These are phyloP conservation scores for Drosophila bocqueti DNA, from an alignment of 1,140 invertebrate species.

Conservation along the genomic window DNA sequence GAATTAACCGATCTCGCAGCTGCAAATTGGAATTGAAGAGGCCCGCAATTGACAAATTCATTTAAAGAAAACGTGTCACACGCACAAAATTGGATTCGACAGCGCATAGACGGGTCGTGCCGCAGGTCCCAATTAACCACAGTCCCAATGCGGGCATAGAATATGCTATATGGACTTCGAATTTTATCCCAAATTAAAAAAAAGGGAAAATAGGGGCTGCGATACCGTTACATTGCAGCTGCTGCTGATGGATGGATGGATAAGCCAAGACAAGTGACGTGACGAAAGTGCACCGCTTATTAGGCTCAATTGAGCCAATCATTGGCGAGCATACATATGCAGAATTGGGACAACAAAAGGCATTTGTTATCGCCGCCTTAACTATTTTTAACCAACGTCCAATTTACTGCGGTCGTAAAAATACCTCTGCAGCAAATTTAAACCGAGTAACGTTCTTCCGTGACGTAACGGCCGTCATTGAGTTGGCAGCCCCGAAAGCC, in stretches of 20 bases:
- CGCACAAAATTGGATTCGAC: conserved; percentile 48
- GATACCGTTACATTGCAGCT: conserved; percentile 18
- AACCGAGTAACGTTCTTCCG: not conserved
- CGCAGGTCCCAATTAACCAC: conserved; percentile 6
- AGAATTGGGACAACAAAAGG: conserved; percentile 23
- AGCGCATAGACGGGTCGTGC: conserved; percentile 6
- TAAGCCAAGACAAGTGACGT: conserved; percentile 15
- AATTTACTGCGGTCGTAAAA: conserved; percentile 41
- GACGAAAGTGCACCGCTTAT: conserved; percentile 33
- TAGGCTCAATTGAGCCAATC: conserved; percentile 49
- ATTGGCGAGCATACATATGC: not conserved
- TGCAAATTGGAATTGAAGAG: conserved; percentile 55
- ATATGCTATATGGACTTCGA: not conserved
- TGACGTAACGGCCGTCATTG: conserved; percentile 4
- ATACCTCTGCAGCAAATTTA: conserved; percentile 21
- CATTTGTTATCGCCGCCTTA: conserved; percentile 19
- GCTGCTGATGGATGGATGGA: conserved; percentile 2
- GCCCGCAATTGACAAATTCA: conserved; percentile 48
- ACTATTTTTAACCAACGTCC: conserved; percentile 39
- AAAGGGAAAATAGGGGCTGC: conserved; percentile 3
- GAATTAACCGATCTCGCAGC: conserved; percentile 48
- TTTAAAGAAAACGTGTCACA: conserved; percentile 48
- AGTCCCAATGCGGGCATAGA: conserved; percentile 17
- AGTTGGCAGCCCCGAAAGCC: conserved; percentile 21
- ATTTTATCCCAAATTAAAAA: not conserved